phyloP scores from a whole-genome alignment of 2,113 vertebrate genomes.

The Noturus placidus region DNA sequence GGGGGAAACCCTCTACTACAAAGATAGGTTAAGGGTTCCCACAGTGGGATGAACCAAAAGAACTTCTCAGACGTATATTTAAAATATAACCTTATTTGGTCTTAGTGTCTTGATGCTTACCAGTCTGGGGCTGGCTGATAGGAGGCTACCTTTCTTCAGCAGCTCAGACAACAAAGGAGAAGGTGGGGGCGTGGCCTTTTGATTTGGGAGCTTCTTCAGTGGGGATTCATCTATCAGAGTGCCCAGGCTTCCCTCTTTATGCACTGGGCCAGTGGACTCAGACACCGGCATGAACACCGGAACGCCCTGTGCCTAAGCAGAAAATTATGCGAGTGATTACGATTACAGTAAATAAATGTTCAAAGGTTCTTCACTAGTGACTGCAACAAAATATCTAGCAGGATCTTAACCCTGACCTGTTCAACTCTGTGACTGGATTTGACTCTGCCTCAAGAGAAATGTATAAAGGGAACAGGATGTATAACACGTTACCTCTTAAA shows the following conservation, averaged over 20 bases:
- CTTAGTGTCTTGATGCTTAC: conserved; percentile 70
- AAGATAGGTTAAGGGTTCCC: not conserved
- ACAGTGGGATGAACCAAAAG: not conserved
- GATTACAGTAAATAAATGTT: not conserved
- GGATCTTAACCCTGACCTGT: not conserved
- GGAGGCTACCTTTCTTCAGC: conserved; percentile 96
- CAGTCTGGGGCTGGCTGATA: conserved; percentile 94
- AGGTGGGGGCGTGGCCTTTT: conserved; percentile 94
- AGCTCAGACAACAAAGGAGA: conserved; percentile 97
- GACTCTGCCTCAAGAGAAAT: not conserved
- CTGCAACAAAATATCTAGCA: not conserved
- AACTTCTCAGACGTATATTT: not conserved
- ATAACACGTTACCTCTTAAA: not conserved
- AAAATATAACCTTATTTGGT: not conserved
- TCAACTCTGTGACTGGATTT: not conserved
- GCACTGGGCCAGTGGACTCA: conserved; percentile 82
- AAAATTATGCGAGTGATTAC: not conserved
- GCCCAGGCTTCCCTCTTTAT: conserved; percentile 87
- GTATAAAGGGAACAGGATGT: no score
- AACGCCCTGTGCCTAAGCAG: conserved; percentile 80
- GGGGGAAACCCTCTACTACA: not conserved
- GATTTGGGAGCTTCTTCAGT: conserved; percentile 92
- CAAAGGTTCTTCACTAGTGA: not conserved
- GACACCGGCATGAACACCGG: conserved; percentile 78
- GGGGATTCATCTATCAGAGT: conserved; percentile 90